These are phyloP conservation scores for Piprites chloris DNA, from an alignment of 2,113 vertebrate species.

Conservation along the genomic window DNA sequence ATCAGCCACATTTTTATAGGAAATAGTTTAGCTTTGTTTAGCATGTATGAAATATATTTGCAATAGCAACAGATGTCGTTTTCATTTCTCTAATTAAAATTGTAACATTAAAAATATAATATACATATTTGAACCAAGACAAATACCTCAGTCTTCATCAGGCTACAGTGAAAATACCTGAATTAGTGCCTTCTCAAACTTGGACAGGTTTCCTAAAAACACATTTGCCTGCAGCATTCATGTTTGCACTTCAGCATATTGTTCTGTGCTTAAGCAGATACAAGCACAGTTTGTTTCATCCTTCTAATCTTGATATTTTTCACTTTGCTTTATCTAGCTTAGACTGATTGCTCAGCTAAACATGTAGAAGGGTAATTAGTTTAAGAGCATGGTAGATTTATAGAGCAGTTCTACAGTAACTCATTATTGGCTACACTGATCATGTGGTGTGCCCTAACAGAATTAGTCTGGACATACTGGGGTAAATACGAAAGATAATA, in stretches of 20 bases:
- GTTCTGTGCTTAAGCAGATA: background rate
- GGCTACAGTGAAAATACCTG: background rate
- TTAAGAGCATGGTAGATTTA: background rate
- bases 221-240: background rate
- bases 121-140: background rate
- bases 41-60: background rate
- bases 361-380: background rate
- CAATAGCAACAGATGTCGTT: background rate
- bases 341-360: background rate
- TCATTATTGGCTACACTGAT: background rate
- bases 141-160: background rate
- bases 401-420: background rate
- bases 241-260: background rate
- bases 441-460: background rate
- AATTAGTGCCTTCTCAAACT: background rate
- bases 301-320: background rate
- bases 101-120: background rate
- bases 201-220: background rate
- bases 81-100: background rate
- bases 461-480: background rate
- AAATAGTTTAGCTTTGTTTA: background rate
- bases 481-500: background rate
- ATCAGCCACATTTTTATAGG: background rate
- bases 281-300: background rate
- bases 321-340: background rate